A percentile compares a stretch with the other conserved stretches of the same genome.
phyloP scores from a whole-genome alignment of 2,888 invertebrate species.

The Myopa testacea region DNA sequence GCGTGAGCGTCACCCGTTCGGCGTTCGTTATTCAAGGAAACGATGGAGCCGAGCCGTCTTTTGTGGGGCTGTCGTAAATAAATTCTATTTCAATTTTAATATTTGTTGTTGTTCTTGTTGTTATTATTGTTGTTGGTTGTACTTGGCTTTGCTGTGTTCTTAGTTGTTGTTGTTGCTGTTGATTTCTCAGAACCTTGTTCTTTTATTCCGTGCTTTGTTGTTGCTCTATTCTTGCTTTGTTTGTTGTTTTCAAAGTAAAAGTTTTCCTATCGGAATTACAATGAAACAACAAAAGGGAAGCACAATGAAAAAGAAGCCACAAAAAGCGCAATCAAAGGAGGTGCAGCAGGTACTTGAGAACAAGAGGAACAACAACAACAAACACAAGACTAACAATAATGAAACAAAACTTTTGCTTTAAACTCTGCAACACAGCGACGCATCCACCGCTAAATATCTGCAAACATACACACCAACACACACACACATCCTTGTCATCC shows the following conservation, averaged over 20 bases:
- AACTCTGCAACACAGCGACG: background rate
- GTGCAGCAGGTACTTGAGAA: constrained; percentile 20
- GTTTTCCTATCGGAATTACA: constrained; percentile 10
- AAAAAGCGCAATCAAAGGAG: constrained; percentile 30
- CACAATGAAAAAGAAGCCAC: constrained; percentile 13
- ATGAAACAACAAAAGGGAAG: background rate
- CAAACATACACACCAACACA: too few species aligned
- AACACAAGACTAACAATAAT: background rate
- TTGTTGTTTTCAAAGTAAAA: constrained; percentile 11
- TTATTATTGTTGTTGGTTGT: background rate
- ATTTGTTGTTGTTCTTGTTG: background rate
- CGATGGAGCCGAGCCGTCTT: constrained; percentile 1
- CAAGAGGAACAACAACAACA: constrained; percentile 13
- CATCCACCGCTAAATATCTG: background rate
- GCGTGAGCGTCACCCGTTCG: background rate
- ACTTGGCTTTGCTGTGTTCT: background rate
- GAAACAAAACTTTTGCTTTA: constrained; percentile 22
- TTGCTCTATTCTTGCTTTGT: background rate
- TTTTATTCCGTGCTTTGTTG: background rate
- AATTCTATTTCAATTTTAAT: constrained; percentile 27
- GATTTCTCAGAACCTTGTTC: too few species aligned
- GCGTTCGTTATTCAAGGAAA: constrained; percentile 16
- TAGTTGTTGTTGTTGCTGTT: constrained; percentile 8
- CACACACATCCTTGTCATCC: too few species aligned
- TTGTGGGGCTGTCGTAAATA: constrained; percentile 17